Conservation (phyloP, 2,113 vertebrate species). For the Scomber colias region DNA sequence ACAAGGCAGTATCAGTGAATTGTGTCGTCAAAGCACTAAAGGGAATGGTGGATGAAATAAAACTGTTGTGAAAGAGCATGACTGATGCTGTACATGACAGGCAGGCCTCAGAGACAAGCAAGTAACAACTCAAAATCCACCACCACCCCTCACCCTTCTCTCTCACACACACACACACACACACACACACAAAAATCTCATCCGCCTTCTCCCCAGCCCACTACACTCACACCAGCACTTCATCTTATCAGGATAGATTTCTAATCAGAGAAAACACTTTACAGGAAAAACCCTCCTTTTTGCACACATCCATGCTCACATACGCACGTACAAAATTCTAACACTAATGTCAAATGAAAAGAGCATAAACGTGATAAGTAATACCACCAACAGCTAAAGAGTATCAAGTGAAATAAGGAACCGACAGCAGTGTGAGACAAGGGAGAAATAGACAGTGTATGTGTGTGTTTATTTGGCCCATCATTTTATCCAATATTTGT, state of each 20-base stretch:
- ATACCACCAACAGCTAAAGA: slow-evolving; percentile 15
- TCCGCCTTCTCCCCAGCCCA: slow-evolving; percentile 7
- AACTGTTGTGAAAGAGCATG: slow-evolving; percentile 83
- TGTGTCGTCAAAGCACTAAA: slow-evolving; percentile 75
- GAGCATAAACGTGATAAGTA: not conserved
- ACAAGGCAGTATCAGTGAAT: slow-evolving; percentile 74
- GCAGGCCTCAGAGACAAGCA: slow-evolving; percentile 74
- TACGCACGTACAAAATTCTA: not conserved
- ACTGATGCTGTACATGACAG: slow-evolving; percentile 84
- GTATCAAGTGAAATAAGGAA: slow-evolving; percentile 13
- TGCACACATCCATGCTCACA: not conserved
- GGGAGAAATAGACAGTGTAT: not conserved
- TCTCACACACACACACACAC: not conserved
- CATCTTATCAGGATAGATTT: slow-evolving; percentile 60
- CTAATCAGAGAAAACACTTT: slow-evolving; percentile 65
- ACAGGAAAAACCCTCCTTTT: slow-evolving; percentile 47
- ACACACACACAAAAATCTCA: not conserved
- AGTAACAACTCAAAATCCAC: slow-evolving; percentile 69
- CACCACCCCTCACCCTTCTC: not conserved
- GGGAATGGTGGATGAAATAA: slow-evolving; percentile 83
- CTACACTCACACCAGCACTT: slow-evolving; percentile 39
- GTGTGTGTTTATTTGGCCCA: not conserved
- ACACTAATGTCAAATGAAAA: slow-evolving; percentile 16
- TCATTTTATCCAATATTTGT: slow-evolving; percentile 43
- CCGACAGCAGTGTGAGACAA: not conserved